Evolutionary conservation across 2,888 invertebrate species (phyloP).

Genomic region (Pheosia gnoma): DNA sequence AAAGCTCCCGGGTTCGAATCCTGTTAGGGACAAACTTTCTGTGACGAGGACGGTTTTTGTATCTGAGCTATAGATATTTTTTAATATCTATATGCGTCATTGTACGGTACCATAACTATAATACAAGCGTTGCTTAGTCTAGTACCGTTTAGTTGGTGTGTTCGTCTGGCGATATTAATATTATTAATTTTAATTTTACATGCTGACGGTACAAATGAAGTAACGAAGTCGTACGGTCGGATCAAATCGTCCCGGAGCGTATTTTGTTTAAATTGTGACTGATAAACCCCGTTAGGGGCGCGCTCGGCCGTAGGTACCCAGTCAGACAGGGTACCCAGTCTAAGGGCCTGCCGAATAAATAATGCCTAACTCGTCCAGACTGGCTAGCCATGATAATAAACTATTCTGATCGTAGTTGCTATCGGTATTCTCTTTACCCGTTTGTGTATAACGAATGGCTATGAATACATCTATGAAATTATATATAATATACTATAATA

Average conservation of each 20-base stretch:
- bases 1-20: no score
- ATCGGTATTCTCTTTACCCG: background rate
- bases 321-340: slow-evolving; percentile 3
- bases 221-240: slow-evolving; percentile 66
- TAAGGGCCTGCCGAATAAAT: slow-evolving; percentile 59
- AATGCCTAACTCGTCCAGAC: slow-evolving; percentile 17
- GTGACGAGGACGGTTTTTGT: no score
- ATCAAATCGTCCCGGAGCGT: slow-evolving; percentile 67
- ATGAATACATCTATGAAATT: background rate
- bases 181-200: background rate
- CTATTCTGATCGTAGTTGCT: slow-evolving; percentile 6
- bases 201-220: slow-evolving; percentile 58
- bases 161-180: background rate
- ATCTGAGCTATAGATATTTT: no score
- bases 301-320: slow-evolving; percentile 40
- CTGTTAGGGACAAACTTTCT: no score
- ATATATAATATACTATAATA: no score
- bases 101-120: no score
- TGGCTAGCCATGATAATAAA: slow-evolving; percentile 13
- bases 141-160: background rate
- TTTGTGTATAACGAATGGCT: background rate
- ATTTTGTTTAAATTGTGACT: slow-evolving; percentile 81
- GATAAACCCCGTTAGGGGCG: slow-evolving; percentile 66
- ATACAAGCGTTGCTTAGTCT: no score
- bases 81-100: no score